These are phyloP conservation scores for Epistrophe eligans DNA, from an alignment of 2,888 invertebrate species.

Conservation along the genomic window DNA sequence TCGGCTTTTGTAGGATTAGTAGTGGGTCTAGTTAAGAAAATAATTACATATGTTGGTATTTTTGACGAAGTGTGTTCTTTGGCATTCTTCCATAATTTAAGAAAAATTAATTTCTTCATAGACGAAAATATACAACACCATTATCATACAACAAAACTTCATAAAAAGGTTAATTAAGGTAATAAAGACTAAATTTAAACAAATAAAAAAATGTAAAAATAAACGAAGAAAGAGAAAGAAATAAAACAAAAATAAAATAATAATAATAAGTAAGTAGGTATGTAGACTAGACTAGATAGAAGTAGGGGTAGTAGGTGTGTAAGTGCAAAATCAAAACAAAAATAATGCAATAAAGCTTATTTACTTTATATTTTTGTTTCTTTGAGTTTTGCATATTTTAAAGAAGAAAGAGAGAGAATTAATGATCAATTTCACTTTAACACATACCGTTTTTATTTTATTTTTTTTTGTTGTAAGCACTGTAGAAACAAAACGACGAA, in stretches of 20 bases:
- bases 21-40: too few relatives aligned
- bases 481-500: constrained; percentile 27
- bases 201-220: constrained; percentile 24
- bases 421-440: constrained; percentile 66
- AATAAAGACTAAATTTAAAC: constrained; percentile 35
- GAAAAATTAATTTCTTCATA: neutral
- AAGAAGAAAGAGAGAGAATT: constrained; percentile 7
- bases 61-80: neutral
- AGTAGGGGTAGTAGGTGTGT: neutral
- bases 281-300: neutral
- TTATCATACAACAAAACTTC: constrained; percentile 18
- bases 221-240: constrained; percentile 3
- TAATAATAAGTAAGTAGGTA: neutral
- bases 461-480: constrained; percentile 15
- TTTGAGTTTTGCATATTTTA: constrained; percentile 22
- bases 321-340: constrained; percentile 64
- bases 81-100: constrained; percentile 1
- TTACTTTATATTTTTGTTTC: constrained; percentile 21
- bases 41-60: neutral
- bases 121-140: neutral
- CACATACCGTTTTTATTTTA: constrained; percentile 57
- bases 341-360: constrained; percentile 69
- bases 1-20: too few relatives aligned
- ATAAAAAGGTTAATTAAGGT: constrained; percentile 44
- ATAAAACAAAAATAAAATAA: constrained; percentile 8